A percentile compares a stretch with the other conserved stretches of the same genome.
phyloP scores from a whole-genome alignment of 2,113 vertebrate genomes.

The Pungitius pungitius region DNA sequence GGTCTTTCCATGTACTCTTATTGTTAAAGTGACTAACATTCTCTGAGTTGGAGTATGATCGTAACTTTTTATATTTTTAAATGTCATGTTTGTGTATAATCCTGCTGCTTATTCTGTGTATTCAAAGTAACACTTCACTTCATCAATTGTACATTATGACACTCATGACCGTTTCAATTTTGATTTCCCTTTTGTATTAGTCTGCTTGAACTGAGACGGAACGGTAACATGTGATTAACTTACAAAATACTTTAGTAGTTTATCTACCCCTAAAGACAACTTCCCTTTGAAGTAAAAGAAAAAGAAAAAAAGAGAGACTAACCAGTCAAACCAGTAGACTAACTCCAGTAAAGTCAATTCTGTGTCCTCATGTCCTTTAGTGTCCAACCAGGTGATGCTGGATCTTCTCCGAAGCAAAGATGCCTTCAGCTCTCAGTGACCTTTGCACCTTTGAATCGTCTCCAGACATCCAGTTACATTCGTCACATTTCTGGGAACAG shows the following conservation, averaged over 20 bases:
- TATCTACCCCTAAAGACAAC: not conserved
- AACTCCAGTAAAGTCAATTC: not conserved
- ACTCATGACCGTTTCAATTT: not conserved
- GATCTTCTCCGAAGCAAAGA: slow-evolving; percentile 12
- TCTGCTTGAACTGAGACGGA: not conserved
- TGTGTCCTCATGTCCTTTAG: slow-evolving; percentile 7
- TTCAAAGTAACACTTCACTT: not conserved
- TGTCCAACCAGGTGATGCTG: slow-evolving; percentile 10
- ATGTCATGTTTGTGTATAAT: not conserved
- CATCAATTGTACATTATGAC: not conserved
- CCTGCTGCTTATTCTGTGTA: not conserved
- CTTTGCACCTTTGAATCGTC: slow-evolving; percentile 5
- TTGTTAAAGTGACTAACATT: slow-evolving; percentile 7
- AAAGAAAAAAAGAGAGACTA: not conserved
- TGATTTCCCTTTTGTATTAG: not conserved
- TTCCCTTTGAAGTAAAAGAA: slow-evolving; percentile 32
- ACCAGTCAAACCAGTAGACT: not conserved
- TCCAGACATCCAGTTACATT: slow-evolving; percentile 3
- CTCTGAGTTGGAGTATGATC: not conserved
- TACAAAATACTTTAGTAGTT: not conserved
- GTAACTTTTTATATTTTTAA: not conserved
- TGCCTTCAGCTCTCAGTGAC: slow-evolving; percentile 17
- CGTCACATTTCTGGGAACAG: not conserved
- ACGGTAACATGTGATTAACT: not conserved
- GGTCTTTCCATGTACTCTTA: slow-evolving; percentile 1